A percentile compares a stretch with the other conserved stretches of the same genome.
Evolutionary conservation across 2,888 invertebrate genomes (phyloP).

Genomic region (Digitonthophagus gazella): DNA sequence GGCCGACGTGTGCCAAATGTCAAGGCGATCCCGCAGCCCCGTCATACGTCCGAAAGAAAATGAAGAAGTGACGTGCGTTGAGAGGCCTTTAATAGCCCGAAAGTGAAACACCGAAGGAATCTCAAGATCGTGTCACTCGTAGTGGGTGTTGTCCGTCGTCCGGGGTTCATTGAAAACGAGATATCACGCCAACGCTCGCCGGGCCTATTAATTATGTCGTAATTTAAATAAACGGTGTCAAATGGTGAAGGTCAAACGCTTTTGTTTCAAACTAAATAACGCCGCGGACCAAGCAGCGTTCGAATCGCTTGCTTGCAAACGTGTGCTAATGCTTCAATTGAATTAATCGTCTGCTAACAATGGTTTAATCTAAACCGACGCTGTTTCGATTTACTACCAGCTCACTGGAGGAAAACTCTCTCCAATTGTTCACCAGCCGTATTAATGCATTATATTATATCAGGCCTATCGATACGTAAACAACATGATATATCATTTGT

Average conservation of each 20-base stretch:
- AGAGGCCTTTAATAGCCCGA: no score
- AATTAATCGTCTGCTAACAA: neutral
- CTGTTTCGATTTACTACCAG: neutral
- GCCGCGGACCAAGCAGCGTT: neutral
- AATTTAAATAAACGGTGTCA: conserved; percentile 11
- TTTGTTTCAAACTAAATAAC: neutral
- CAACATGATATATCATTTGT: no score
- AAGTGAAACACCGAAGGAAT: neutral
- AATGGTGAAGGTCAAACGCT: conserved; percentile 6
- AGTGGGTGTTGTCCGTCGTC: neutral
- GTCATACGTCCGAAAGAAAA: no score
- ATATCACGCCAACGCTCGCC: neutral
- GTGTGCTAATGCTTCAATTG: neutral
- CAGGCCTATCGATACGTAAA: no score
- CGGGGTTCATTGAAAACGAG: neutral
- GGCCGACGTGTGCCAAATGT: no score
- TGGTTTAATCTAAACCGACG: neutral
- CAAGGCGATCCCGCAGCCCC: no score
- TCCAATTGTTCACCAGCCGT: no score
- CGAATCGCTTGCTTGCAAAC: neutral
- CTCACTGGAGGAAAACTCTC: no score
- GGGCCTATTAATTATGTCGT: conserved; percentile 5
- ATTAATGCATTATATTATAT: no score
- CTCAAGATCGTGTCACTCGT: neutral
- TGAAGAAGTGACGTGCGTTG: no score